Evolutionary conservation across 2,888 invertebrate genomes (phyloP).

Genomic region (Anagyrus pseudococci): DNA sequence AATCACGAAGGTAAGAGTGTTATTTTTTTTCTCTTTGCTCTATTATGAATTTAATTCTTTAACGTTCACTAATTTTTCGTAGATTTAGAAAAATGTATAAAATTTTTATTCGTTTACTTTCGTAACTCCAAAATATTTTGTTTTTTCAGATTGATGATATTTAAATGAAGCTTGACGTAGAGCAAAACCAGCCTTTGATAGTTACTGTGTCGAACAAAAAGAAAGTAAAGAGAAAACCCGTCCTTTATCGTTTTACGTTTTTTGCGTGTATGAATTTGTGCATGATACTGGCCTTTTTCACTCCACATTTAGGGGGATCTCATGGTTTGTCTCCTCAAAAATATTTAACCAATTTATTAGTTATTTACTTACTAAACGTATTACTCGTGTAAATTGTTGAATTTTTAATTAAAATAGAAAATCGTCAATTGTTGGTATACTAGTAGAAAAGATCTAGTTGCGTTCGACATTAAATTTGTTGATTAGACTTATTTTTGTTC

Average conservation of each 20-base stretch:
- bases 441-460: too few relatives aligned
- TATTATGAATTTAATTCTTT: background rate
- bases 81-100: background rate
- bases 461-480: too few relatives aligned
- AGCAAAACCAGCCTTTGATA: constrained; percentile 23
- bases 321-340: constrained; percentile 43
- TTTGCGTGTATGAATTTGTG: constrained; percentile 54
- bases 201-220: constrained; percentile 30
- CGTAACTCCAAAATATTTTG: constrained; percentile 3
- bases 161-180: constrained; percentile 30
- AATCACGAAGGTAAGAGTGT: background rate
- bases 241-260: constrained; percentile 49
- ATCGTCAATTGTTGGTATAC: too few relatives aligned
- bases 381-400: too few relatives aligned
- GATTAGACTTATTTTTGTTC: too few relatives aligned
- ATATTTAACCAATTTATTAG: background rate
- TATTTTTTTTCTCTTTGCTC: constrained; percentile 3
- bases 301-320: constrained; percentile 53
- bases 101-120: background rate
- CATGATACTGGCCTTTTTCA: constrained; percentile 54
- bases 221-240: constrained; percentile 34
- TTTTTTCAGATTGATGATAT: constrained; percentile 28
- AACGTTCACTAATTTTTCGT: background rate
- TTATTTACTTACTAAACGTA: too few relatives aligned
- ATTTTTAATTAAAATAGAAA: too few relatives aligned